phyloP scores from a whole-genome alignment of 2,113 vertebrate species.

The Phalacrocorax brasilianus region DNA sequence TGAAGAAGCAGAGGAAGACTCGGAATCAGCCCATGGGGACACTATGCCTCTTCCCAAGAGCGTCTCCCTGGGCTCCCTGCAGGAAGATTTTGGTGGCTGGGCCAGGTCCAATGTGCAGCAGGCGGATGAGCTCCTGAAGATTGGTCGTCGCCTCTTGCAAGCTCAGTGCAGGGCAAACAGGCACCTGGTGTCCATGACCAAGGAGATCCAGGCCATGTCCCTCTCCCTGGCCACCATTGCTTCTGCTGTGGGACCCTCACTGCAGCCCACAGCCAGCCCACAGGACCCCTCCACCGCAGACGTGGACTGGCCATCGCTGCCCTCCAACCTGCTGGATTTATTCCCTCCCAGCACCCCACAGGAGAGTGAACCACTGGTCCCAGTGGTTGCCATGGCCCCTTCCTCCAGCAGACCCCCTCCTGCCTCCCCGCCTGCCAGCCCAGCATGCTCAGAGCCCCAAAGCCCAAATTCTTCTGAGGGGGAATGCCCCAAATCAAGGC shows the following conservation, averaged over 20 bases:
- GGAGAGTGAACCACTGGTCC: background rate
- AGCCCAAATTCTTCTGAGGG: background rate
- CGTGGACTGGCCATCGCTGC: background rate
- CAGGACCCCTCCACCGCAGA: fast-evolving
- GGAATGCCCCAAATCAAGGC: background rate
- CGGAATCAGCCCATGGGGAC: background rate
- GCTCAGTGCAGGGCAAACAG: background rate
- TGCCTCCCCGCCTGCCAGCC: background rate
- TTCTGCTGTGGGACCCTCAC: background rate
- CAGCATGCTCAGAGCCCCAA: fast-evolving
- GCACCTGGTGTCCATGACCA: background rate
- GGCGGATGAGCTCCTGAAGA: background rate
- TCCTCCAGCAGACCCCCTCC: background rate
- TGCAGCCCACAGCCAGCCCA: background rate
- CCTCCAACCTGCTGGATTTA: background rate
- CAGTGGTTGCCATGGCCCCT: background rate
- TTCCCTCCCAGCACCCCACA: background rate
- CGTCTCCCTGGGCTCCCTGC: background rate
- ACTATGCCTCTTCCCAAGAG: background rate
- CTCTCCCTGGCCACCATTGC: background rate
- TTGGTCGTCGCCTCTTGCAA: background rate
- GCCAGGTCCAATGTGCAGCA: background rate
- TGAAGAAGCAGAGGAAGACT: background rate
- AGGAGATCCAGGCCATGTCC: background rate
- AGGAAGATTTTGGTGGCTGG: background rate